Evolutionary conservation across 2,113 vertebrate species (phyloP).

Genomic region (Cephalopterus ornatus): DNA sequence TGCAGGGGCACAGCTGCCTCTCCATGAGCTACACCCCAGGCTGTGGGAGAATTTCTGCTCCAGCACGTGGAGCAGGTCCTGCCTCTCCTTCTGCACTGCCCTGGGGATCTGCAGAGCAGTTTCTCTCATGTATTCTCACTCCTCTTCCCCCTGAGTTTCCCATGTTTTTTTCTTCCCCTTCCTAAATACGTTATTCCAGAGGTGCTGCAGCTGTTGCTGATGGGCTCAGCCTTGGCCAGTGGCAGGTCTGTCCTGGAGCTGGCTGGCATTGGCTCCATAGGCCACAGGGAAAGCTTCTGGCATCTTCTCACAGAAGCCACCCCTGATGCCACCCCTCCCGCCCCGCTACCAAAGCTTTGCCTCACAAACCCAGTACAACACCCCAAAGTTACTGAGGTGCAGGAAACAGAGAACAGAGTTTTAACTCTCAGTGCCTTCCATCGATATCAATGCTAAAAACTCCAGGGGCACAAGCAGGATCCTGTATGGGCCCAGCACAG

Average conservation of each 20-base stretch:
- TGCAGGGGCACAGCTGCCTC: neutral
- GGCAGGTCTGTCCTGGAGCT: neutral
- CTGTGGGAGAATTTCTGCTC: neutral
- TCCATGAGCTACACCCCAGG: neutral
- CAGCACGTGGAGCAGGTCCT: neutral
- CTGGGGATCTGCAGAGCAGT: neutral
- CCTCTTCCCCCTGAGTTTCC: neutral
- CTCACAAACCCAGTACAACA: neutral
- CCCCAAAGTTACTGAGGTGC: neutral
- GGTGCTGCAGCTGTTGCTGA: neutral
- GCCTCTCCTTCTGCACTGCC: neutral
- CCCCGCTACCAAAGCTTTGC: neutral
- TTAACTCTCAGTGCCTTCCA: neutral
- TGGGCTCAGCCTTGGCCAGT: neutral
- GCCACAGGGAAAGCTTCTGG: neutral
- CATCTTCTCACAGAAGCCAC: neutral
- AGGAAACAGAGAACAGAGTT: neutral
- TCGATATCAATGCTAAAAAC: neutral
- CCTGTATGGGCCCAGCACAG: accelerated
- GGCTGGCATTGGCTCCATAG: neutral
- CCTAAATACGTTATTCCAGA: neutral
- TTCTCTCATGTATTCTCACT: neutral
- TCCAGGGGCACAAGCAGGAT: neutral
- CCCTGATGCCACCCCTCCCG: no score
- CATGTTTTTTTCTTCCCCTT: neutral